phyloP scores from a whole-genome alignment of 2,797 vertebrate genomes.

The Pseudopleuronectes americanus region DNA sequence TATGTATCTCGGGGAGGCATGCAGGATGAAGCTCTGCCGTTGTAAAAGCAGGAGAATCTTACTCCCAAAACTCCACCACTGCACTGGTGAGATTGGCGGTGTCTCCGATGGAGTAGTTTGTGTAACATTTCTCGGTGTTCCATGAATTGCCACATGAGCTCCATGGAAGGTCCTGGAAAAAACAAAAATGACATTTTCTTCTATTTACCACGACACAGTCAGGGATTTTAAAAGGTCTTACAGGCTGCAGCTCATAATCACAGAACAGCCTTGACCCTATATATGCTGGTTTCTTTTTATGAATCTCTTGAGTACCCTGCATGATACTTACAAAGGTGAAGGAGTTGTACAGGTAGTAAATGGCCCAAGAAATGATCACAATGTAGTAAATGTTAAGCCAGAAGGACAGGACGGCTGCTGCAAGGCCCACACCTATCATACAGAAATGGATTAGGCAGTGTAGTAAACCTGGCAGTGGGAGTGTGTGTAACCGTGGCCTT shows the following conservation, averaged over 20 bases:
- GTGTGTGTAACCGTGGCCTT: conserved; percentile 4
- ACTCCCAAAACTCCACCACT: conserved; percentile 99
- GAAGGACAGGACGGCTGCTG: conserved; percentile 97
- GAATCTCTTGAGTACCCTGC: conserved; percentile 3
- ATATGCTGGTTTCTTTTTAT: conserved; percentile 11
- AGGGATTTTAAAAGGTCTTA: conserved; percentile 1
- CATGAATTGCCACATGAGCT: conserved; percentile 94
- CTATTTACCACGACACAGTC: neutral
- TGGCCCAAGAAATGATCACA: conserved; percentile 98
- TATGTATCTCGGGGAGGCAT: conserved; percentile 51
- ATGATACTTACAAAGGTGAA: conserved; percentile 91
- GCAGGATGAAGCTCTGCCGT: conserved; percentile 40
- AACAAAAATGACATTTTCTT: conserved; percentile 31
- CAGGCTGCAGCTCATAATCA: conserved; percentile 10
- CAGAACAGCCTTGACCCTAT: conserved; percentile 25
- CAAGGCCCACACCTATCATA: conserved; percentile 93
- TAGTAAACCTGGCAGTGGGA: conserved; percentile 16
- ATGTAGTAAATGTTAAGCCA: conserved; percentile 99
- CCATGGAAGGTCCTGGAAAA: conserved; percentile 94
- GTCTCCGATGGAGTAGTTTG: conserved; percentile 92
- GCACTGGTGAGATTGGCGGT: conserved; percentile 96
- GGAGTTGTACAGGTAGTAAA: conserved; percentile 98
- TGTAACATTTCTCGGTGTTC: conserved; percentile 98
- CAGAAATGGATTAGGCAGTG: conserved; percentile 48
- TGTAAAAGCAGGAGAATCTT: conserved; percentile 77